Base-by-base conservation (phyloP, 2,113 vertebrate genomes). In the Saimiri boliviensis region DNA sequence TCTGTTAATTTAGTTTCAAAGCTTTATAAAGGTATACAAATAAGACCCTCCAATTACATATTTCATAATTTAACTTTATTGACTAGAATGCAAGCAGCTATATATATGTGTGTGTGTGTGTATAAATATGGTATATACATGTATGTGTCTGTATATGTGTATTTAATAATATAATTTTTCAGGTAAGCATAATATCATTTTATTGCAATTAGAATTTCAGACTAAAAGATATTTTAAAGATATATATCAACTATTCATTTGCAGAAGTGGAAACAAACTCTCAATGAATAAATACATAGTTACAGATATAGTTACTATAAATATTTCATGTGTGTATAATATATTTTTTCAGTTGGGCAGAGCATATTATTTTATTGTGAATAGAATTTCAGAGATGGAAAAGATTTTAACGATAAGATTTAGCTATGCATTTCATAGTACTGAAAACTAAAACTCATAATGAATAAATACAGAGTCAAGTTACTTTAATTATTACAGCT, bases 131-230 rank as follows among this genome's bases (percentile, higher is more conserved):
- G 27, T 52, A 30, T 80, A 54, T 70, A 3, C 40, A 5, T 70
- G 8, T 73, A 27, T 66, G 16, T 80, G 27, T 85, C 8, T 89
- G 30, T 54, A 3, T 27, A 10, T 86, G 4, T 68, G 32, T 74
- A 6, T 32, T 52, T 70, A 84, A 30, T 58, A 79, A 66, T 66
- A 27, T 58, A 83, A 88, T 60, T 86, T 77, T 92, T 63, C 3
- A 45, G 9, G 86, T 77, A 56, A 20, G 10, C 7, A 81, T 73
- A 71, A 21, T 56, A 47, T 35, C 58, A 66, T 84, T 93, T 90
- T 10, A 35, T 74, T 95, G 21, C 82, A 45, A 92, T 81, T 73
- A 49, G 14, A 47, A 91, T 95, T 96, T 93, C 40, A 90, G 30
- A 60, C 32, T 87, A 30, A 58, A 54, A 66, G 49, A 76, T 6